Conservation (phyloP, 2,888 invertebrate genomes). For the Anodontia alba region DNA sequence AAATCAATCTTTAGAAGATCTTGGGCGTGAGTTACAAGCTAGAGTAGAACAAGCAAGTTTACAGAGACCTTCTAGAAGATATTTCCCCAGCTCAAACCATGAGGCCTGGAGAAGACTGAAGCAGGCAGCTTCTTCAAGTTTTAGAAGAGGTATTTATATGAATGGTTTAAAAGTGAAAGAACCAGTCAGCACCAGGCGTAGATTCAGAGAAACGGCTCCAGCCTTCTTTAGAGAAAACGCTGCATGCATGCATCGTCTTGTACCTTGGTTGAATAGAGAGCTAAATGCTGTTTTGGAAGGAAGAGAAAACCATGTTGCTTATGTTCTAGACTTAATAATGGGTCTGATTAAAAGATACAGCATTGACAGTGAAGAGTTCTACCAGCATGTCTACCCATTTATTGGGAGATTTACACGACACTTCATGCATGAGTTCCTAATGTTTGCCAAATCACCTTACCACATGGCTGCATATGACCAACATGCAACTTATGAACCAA, state of each 20-base stretch:
- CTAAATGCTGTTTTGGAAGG: constrained; percentile 89
- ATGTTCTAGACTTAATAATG: constrained; percentile 90
- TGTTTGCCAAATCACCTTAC: constrained; percentile 94
- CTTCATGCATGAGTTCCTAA: constrained; percentile 95
- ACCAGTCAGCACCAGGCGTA: constrained; percentile 82
- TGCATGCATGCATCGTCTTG: constrained; percentile 92
- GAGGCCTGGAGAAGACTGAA: constrained; percentile 42
- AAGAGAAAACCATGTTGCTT: constrained; percentile 82
- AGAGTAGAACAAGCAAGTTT: constrained; percentile 59
- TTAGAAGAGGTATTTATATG: constrained; percentile 90
- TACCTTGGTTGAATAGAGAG: constrained; percentile 95
- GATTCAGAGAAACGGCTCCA: constrained; percentile 75
- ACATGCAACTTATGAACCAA: constrained; percentile 79
- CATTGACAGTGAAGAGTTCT: constrained; percentile 88
- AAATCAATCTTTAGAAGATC: background rate
- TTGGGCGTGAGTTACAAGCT: constrained; percentile 37
- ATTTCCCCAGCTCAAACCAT: constrained; percentile 42
- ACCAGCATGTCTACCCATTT: constrained; percentile 89
- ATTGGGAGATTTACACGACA: constrained; percentile 91
- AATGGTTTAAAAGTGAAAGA: constrained; percentile 92
- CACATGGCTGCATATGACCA: constrained; percentile 90
- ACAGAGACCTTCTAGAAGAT: constrained; percentile 59
- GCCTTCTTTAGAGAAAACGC: constrained; percentile 87
- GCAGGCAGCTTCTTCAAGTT: constrained; percentile 74
- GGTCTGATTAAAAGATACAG: constrained; percentile 87